Base-by-base conservation (phyloP, 2,797 vertebrate species). In the Geranospiza caerulescens region DNA sequence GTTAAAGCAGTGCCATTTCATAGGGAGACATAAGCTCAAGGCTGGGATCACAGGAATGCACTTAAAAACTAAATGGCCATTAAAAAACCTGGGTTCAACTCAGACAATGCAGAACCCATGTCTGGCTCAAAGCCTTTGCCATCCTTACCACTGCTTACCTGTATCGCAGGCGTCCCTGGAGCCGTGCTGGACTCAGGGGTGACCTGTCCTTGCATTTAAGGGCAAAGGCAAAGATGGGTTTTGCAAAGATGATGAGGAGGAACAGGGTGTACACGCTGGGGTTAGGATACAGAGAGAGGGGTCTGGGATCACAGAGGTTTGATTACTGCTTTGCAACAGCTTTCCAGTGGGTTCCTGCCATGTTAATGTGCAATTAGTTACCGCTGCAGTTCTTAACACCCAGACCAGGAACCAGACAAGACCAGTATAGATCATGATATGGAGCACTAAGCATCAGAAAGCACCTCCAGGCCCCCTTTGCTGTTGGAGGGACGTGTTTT, bases 11-110 rank as follows among this genome's bases (percentile, higher is more conserved):
- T 26, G 53, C 72, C 1, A 4, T 75, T 93, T 93, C 86, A 66
- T n/a, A 90, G 15, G 56, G 68, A 86, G 85, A 48, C 42, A 7
- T 45, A 66, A 78, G 40, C 91, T 91, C 29, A 64, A 68, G 82
- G 64, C 79, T 91, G 82, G 40, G 96, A 96, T 92, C 86, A 70
- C 96, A 96, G 89, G 93, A 97, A 95, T 87, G 78, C 88, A 56
- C 90, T 95, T 94, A 96, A 97, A 96, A 97, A 90, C 60, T 59
- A 96, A 97, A 97, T 15, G 70, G 44, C 56, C 31, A 13, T 93
- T 93, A 85, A 89, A 94, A 84, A 76, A 3, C 3, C 4, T 4
- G 44, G 17, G 50, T 91, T 95, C 63, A 52, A 33, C 74, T 76
- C 78, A 1, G 59, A 76, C 42, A 66, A 29, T 0, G 1, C 72